Conservation (phyloP, 2,888 invertebrate genomes). For the Aphidoletes aphidimyza region DNA sequence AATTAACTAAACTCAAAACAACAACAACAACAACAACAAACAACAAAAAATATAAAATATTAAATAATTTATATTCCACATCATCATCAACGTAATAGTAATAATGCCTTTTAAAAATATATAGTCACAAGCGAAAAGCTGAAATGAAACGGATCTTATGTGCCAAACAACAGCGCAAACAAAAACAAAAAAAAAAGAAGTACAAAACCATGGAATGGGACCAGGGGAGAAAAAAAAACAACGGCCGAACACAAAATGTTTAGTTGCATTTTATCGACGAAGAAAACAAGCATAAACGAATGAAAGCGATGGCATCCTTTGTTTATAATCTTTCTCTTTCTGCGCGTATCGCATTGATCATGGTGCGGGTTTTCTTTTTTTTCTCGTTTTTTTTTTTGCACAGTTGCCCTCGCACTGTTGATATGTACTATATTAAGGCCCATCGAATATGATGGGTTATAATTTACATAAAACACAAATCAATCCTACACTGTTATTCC, state of each 20-base stretch:
- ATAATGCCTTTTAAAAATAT: background rate
- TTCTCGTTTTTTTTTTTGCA: background rate
- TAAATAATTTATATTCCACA: background rate
- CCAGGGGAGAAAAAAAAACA: background rate
- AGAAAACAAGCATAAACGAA: background rate
- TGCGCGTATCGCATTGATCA: background rate
- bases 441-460: constrained; percentile 36
- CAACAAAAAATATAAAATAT: background rate
- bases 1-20: background rate
- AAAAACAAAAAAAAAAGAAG: background rate
- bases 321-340: background rate
- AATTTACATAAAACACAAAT: constrained; percentile 36
- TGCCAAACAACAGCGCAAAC: background rate
- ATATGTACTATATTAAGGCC: constrained; percentile 5
- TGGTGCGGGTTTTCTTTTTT: too few relatives aligned
- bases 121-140: background rate
- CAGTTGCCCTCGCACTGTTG: background rate
- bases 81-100: background rate
- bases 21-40: background rate
- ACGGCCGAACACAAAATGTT: background rate
- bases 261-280: background rate
- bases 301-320: constrained; percentile 1
- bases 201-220: too few relatives aligned
- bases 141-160: background rate
- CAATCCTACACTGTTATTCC: too few relatives aligned